Evolutionary conservation across 2,888 invertebrate species (phyloP), one percentile per base, ranked within the genome.

Genomic region (Hydraecia micacea): DNA sequence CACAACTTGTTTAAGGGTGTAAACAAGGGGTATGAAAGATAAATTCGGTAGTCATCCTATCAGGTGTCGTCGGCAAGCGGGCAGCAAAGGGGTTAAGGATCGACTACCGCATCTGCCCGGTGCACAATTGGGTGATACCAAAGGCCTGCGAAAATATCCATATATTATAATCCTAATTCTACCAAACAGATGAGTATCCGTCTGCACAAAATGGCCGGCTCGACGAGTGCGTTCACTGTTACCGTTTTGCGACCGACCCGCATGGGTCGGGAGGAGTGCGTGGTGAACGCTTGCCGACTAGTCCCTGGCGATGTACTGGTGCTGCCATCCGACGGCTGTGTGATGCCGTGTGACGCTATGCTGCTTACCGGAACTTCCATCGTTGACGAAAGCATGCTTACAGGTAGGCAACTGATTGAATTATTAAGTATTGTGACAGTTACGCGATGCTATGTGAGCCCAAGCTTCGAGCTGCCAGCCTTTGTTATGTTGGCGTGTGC

Each of bases 381-480:
- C 88, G 98, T 99, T 78, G 99, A 99, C 93, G 99, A 99, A 95
- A 98, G 99, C 92, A 99, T 99, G 98, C 97, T 99, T 7, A 99
- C 99, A 83, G 99, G 98, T 98, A 93, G 2, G 52, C 32, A 55
- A 46, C 15, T 49, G 18, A n/a, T 73, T 63, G 6, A 5, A 36
- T 42, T 32, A n/a, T 32, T 15, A 36, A n/a, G 7, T 32, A 21
- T 25, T 75, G 21, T 39, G 6, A 9, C 21, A 15, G 28, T 15
- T 65, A 55, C 13, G 42, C 28, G 42, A 62, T 46, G 7, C 18
- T 60, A 58, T 58, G 21, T 49, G 36, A 36, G 18, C 39, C 3
- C 32, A 55, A 32, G 36, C 28, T 55, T 46, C 21, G 63, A 49
- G 2, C 36, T 62, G 21, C n/a, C 42, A 13, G 18, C 46, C 21